Base-by-base conservation (phyloP, 2,888 invertebrate genomes). In the Eilema sororculum region DNA sequence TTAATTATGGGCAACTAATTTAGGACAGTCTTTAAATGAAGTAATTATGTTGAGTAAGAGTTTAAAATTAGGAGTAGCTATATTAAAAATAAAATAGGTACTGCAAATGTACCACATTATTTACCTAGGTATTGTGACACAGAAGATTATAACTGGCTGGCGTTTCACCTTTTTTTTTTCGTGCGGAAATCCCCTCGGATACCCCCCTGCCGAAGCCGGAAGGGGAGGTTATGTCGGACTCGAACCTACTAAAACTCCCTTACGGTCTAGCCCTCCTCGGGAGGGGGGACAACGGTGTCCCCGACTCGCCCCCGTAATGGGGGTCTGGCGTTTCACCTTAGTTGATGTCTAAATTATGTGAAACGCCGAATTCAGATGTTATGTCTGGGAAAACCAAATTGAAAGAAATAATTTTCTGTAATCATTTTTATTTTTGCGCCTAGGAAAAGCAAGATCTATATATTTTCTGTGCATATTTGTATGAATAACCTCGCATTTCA, bases 381-480 rank as follows among this genome's bases (percentile, higher is more conserved):
- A 37, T 37, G 33, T 37, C 33, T 37, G 12, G 33, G 46, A 6
- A 46, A 41, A 16, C 16, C 16, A 16, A 41, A 41, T 20, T 46
- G 0, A 20, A 46, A 20, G 20, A 46, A 46, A 6, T 46, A 20
- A 20, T 46, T 46, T 20, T 46, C 0, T 46, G 16, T 16, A 46
- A 12, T 6, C 6, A 12, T 52, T 20, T 20, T 46, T 46, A 20
- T 46, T n/a, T 52, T n/a, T n/a, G n/a, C 52, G 52, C 52, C n/a
- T 52, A 52, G 6, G n/a, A 52, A 52, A n/a, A n/a, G 46, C 9
- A 52, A 46, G 20, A 20, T 6, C 0, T 3, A 46, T 52, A 52
- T 52, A 52, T 52, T 52, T 52, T 52, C 52, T 52, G n/a, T 52
- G 52, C 52, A n/a, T 28, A 28, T 52, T 52, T 52, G n/a, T n/a